phyloP scores from a whole-genome alignment of 2,888 invertebrate species.

The Platerodrilus igneus region DNA sequence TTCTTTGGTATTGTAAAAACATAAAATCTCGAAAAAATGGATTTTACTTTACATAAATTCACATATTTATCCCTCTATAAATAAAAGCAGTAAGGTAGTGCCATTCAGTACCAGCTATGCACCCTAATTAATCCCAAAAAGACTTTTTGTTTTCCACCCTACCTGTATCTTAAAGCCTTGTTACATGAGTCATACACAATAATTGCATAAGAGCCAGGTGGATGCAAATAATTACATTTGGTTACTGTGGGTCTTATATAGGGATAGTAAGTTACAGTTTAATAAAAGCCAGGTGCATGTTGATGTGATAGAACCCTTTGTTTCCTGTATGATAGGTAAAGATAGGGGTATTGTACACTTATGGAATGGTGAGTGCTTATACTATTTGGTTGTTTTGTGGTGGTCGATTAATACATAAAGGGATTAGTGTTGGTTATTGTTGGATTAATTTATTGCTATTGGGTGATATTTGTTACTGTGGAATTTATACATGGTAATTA shows the following conservation, averaged over 20 bases:
- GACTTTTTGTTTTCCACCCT: constrained; percentile 29
- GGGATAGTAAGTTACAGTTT: constrained; percentile 10
- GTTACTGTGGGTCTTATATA: constrained; percentile 17
- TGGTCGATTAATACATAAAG: no score
- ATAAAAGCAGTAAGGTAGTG: no score
- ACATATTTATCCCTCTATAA: no score
- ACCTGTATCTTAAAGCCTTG: constrained; percentile 30
- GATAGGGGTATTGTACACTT: no score
- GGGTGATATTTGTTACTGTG: no score
- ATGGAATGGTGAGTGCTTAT: constrained; percentile 8
- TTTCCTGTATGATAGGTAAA: constrained; percentile 26
- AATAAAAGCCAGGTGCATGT: constrained; percentile 33
- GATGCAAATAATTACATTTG: constrained; percentile 33
- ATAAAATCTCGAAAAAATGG: no score
- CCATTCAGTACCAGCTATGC: constrained; percentile 35
- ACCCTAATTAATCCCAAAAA: constrained; percentile 30
- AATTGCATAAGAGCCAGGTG: constrained; percentile 42
- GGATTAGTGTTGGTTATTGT: no score
- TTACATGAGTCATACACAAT: constrained; percentile 36
- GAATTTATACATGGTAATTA: no score
- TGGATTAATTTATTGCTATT: no score
- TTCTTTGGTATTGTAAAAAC: no score
- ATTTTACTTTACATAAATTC: no score
- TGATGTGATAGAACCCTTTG: constrained; percentile 25
- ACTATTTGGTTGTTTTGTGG: constrained; percentile 9